Evolutionary conservation across 2,113 vertebrate genomes (phyloP).

Genomic region (Calonectris borealis): DNA sequence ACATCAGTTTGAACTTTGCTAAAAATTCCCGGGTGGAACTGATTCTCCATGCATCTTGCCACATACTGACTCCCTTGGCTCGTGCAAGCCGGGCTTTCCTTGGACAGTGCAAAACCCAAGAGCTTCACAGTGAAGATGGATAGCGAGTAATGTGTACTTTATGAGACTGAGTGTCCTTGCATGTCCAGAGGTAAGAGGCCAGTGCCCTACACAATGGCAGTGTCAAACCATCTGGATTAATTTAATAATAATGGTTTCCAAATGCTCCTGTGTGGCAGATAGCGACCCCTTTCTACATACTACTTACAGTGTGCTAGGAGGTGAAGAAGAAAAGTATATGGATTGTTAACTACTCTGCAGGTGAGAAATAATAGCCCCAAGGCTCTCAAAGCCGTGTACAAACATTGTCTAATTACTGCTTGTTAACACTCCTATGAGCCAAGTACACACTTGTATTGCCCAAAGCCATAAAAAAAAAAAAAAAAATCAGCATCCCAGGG

Average conservation of each 20-base stretch:
- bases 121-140: neutral
- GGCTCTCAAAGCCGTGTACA: neutral
- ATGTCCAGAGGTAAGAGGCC: neutral
- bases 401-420: slow-evolving; percentile 9
- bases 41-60: neutral
- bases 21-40: neutral
- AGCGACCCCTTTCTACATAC: neutral
- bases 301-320: neutral
- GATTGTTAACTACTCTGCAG: neutral
- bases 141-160: neutral
- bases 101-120: neutral
- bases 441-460: neutral
- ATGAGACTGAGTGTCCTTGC: neutral
- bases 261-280: neutral
- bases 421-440: neutral
- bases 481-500: neutral
- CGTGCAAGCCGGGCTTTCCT: neutral
- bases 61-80: neutral
- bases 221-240: neutral
- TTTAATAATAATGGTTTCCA: neutral
- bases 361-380: neutral
- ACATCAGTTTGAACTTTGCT: neutral
- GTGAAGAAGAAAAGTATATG: neutral
- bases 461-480: neutral
- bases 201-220: neutral